Evolutionary conservation across 2,888 invertebrate species (phyloP), one percentile per base, ranked within the genome.

Genomic region (Gymnoscelis rufifasciata): DNA sequence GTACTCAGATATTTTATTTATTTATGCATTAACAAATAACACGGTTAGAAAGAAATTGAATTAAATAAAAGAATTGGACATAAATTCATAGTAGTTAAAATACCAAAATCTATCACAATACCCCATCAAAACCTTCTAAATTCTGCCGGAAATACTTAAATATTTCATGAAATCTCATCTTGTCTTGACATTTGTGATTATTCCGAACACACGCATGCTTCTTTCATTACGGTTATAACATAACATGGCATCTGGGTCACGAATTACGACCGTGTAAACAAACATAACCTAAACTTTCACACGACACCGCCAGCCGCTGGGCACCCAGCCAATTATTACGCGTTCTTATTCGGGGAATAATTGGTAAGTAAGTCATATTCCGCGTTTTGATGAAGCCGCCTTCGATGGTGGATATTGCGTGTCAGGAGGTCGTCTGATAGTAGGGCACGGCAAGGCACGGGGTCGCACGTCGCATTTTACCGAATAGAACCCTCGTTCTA

Each of bases 251-350:
- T 49, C 71, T 78, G 65, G 74, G 78, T 77, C 77, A 74, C 66
- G 60, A 65, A 78, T 75, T 75, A 73, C 66, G 60, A 64, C 64
- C 44, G 58, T 55, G 68, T 76, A 75, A 74, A 79, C 70, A 77
- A 78, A 80, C 74, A 72, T 49, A 56, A 62, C 47, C 60, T 54
- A 62, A 62, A 71, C 69, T 74, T 75, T 74, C 66, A 68, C 71
- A 68, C 63, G 72, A 71, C 75, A 71, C 55, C 60, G 51, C 46
- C 44, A 14, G 12, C 30, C 31, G 48, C 55, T 71, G 66, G 35
- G 73, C 70, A 66, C 49, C 51, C 56, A 51, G 67, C 68, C 69
- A 72, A 64, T 57, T 53, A 53, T 49, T 44, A 43, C 45, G n/a
- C 14, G 53, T 57, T 57, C 50, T 42, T 45, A 54, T 47, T 43